phyloP scores from a whole-genome alignment of 2,888 invertebrate genomes.

The Prosopocoilus inquinatus region DNA sequence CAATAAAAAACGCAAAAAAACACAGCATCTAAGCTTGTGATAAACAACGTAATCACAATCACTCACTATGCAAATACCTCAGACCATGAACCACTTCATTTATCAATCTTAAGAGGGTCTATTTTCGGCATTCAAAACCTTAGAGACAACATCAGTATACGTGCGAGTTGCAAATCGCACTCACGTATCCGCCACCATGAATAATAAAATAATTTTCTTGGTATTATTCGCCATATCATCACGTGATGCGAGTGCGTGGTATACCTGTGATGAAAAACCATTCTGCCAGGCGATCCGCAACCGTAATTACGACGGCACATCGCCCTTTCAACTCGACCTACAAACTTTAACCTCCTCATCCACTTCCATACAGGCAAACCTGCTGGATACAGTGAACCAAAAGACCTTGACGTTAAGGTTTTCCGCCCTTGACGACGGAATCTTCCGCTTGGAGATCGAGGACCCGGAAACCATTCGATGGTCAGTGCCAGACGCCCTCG shows the following conservation, averaged over 20 bases:
- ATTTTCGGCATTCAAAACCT: too few species aligned
- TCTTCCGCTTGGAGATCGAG: slow-evolving; percentile 13
- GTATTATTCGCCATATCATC: too few species aligned
- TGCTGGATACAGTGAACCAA: slow-evolving; percentile 6
- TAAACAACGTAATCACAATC: too few species aligned
- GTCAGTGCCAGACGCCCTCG: slow-evolving; percentile 13
- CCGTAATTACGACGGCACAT: background rate
- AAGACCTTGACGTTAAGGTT: slow-evolving; percentile 9
- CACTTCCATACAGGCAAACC: background rate
- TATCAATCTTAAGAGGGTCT: too few species aligned
- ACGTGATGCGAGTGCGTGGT: background rate
- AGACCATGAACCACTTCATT: too few species aligned
- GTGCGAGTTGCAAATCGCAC: too few species aligned
- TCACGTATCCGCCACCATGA: too few species aligned
- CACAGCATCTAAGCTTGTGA: too few species aligned
- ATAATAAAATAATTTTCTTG: too few species aligned
- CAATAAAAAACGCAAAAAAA: too few species aligned
- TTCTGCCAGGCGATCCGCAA: background rate
- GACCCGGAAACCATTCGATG: slow-evolving; percentile 14
- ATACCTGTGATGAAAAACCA: background rate
- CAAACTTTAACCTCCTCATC: background rate
- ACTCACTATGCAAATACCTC: too few species aligned
- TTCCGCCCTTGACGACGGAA: slow-evolving; percentile 3
- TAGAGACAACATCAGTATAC: too few species aligned
- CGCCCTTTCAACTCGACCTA: background rate